Percentiles rank a stretch among this genome's conserved stretches.
phyloP scores from a whole-genome alignment of 2,113 vertebrate genomes.

The Syngnathus floridae region DNA sequence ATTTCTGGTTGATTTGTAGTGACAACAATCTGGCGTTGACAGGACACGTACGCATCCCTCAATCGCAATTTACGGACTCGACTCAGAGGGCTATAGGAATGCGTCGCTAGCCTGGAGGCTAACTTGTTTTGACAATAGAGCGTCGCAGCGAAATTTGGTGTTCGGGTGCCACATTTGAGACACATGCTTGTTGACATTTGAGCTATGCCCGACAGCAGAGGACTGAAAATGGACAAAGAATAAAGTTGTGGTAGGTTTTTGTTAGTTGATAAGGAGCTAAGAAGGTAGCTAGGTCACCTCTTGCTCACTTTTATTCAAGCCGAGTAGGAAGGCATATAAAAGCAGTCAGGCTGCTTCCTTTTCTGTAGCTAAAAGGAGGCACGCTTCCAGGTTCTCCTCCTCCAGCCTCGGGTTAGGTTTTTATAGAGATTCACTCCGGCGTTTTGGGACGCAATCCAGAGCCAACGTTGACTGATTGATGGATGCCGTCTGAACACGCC shows the following conservation, averaged over 20 bases:
- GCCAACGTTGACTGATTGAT: constrained; percentile 53
- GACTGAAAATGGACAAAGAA: no score
- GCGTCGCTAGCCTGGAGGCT: constrained; percentile 19
- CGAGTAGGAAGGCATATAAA: constrained; percentile 56
- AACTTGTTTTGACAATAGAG: constrained; percentile 39
- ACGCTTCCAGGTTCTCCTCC: constrained; percentile 50
- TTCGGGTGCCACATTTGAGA: background rate
- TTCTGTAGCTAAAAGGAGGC: constrained; percentile 36
- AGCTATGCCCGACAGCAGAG: background rate
- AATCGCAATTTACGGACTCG: constrained; percentile 13
- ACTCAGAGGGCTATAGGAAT: constrained; percentile 34
- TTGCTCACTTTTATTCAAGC: constrained; percentile 22
- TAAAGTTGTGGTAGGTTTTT: no score
- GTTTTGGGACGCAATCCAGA: constrained; percentile 33
- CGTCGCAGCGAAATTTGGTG: constrained; percentile 30
- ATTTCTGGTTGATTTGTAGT: constrained; percentile 19
- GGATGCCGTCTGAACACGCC: constrained; percentile 26
- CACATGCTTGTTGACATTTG: constrained; percentile 12
- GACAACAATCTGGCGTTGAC: constrained; percentile 4
- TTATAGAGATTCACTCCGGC: constrained; percentile 36
- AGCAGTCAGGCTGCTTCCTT: constrained; percentile 50
- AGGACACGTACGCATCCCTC: constrained; percentile 1
- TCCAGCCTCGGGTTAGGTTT: constrained; percentile 47
- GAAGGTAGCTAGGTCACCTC: background rate
- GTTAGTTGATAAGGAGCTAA: background rate